Percentiles rank a stretch among this genome's conserved stretches.
These are phyloP conservation scores for Parasteatoda tepidariorum DNA, from an alignment of 1,140 invertebrate species.

Conservation along the genomic window DNA sequence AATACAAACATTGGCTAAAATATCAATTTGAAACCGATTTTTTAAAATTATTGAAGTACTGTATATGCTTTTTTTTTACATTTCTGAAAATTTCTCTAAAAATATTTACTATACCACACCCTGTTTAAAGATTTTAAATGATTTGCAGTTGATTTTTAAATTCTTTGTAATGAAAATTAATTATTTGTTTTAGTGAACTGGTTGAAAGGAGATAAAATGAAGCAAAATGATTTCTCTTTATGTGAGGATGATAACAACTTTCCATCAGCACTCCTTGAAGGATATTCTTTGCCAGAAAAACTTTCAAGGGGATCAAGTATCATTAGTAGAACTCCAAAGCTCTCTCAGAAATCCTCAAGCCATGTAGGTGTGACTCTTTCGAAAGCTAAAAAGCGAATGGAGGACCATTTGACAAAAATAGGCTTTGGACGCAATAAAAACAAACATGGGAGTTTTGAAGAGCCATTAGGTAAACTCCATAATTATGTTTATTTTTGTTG, in stretches of 20 bases:
- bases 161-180: not conserved
- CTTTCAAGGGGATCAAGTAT: conserved; percentile 57
- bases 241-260: conserved; percentile 63
- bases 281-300: conserved; percentile 56
- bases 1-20: no score
- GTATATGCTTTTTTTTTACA: no score
- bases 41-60: no score
- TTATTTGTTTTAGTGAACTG: conserved; percentile 68
- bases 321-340: conserved; percentile 44
- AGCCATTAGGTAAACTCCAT: conserved; percentile 75
- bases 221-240: conserved; percentile 57
- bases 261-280: conserved; percentile 37
- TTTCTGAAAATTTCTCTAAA: no score
- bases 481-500: not conserved
- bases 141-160: no score
- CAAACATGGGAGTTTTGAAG: conserved; percentile 87
- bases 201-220: conserved; percentile 70
- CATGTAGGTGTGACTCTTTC: conserved; percentile 76
- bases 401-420: conserved; percentile 77
- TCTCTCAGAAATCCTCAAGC: conserved; percentile 67
- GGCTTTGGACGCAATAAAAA: conserved; percentile 78
- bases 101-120: no score
- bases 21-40: no score
- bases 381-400: conserved; percentile 84
- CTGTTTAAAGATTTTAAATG: no score